Base-by-base conservation (phyloP, 2,888 invertebrate species). In the Brenthis hecate region DNA sequence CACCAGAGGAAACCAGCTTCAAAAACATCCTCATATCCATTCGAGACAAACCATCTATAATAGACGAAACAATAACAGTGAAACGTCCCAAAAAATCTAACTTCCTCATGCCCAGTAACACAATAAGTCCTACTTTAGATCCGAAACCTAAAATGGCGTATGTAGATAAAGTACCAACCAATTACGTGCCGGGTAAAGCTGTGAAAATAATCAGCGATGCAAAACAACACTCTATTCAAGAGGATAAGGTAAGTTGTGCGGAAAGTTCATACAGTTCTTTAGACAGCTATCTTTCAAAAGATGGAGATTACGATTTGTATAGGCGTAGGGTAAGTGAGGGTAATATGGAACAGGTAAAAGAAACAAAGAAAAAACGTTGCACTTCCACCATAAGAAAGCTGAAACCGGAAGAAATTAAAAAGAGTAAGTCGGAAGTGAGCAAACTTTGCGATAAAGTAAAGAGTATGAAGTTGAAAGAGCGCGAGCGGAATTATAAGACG, bases 171-270 rank as follows among this genome's bases (percentile, higher is more conserved):
- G 89, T 88, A 0, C 84, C 89, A 0, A 68, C 85, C 0, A 85
- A 81, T 0, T 92, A 93, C 72, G 92, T 94, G 50, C 96, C 96
- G 0, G 96, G 96, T 1, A 96, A 96, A 84, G 96, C 96, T 0
- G 96, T 96, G 14, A 95, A 96, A 88, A 95, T 96, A 43, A 92
- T 95, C 78, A 94, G 94, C 60, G 93, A 93, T 66, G 85, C 78
- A 0, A 92, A 88, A 1, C 86, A 89, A 32, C 93, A 94, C 75
- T 78, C 81, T 19, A 81, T 86, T 4, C 81, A 85, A 56, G 81
- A 87, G 36, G 85, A 87, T 0, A 88, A 89, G 89, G 92, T 93
- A 85, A 89, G 88, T 77, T 68, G 76, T 23, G 76, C 73, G 6
- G 91, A 92, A 57, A 81, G 85, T 28, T 85, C 88, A 0, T 86